Base-by-base conservation (phyloP, 2,797 vertebrate genomes). In the Catamblyrhynchus diadema region DNA sequence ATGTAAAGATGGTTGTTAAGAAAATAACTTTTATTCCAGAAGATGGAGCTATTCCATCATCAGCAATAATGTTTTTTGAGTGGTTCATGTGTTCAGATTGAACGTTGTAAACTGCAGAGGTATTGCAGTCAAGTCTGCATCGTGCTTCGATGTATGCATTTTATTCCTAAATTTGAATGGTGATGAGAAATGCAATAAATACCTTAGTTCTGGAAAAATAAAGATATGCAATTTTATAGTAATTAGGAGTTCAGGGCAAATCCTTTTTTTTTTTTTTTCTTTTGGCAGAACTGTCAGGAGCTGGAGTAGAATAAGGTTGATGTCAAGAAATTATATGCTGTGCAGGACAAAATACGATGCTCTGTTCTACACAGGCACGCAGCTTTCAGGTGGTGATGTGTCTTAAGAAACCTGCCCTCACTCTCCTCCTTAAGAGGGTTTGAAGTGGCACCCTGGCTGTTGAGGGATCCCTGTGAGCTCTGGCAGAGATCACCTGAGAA, bases 11-110 rank as follows among this genome's bases (percentile, higher is more conserved):
- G 20, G 45, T 90, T 94, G 81, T 82, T 48, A 70, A 57, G 50
- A 91, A 92, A 89, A 39, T 72, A 70, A 78, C 60, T 95, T 96
- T 81, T 91, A 54, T 84, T 97, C 96, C 96, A 97, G 83, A 96
- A 87, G 96, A 82, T 97, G 97, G 97, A 97, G 97, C 97, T 97
- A 70, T 96, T 97, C 95, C 85, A 85, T 96, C 94, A 91, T 92
- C 62, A 94, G 94, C 97, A 97, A 77, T 97, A 93, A 94, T 64
- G 54, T 69, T 94, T 96, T 88, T 86, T 20, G 59, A 50, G 83
- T 71, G 59, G 83, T 89, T 73, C n/a, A 1, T 61, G 37, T 88
- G 77, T 91, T 96, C 82, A 87, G 80, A 45, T 79, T 20, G 39
- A 93, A 85, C 20, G 3, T 57, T 90, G 62, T 92, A 67, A 94